These are phyloP conservation scores for Tangara arthus DNA, from an alignment of 2,797 vertebrate genomes.

Conservation along the genomic window DNA sequence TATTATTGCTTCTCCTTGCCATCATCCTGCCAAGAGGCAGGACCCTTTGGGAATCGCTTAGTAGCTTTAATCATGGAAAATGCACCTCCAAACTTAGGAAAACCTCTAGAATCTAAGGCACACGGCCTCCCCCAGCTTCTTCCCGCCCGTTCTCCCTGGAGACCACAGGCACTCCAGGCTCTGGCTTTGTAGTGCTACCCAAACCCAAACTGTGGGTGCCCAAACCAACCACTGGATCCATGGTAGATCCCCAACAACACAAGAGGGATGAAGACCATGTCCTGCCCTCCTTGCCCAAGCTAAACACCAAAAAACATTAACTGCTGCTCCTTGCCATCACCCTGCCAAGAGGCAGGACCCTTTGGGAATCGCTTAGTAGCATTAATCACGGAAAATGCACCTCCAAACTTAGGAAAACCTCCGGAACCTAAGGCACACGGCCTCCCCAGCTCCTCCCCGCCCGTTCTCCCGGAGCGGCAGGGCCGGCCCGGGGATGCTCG, in stretches of 20 bases:
- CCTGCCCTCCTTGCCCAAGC: neutral
- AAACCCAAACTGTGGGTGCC: neutral
- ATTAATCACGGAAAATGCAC: neutral
- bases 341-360: neutral
- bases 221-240: neutral
- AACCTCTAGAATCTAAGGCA: neutral
- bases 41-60: neutral
- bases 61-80: neutral
- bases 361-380: neutral
- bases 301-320: neutral
- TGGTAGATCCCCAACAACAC: rapidly evolving
- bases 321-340: neutral
- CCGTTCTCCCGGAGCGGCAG: neutral
- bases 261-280: neutral
- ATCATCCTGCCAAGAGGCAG: neutral
- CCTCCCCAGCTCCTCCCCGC: neutral
- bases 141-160: neutral
- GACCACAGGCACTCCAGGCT: neutral
- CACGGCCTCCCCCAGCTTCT: neutral
- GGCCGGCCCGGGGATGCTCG: neutral
- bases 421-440: neutral
- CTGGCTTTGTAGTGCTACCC: neutral
- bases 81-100: rapidly evolving
- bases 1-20: neutral
- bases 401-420: neutral